Percentiles rank a stretch among this genome's conserved stretches.
Evolutionary conservation across 2,113 vertebrate genomes (phyloP).

Genomic region (Ardeotis arabs): DNA sequence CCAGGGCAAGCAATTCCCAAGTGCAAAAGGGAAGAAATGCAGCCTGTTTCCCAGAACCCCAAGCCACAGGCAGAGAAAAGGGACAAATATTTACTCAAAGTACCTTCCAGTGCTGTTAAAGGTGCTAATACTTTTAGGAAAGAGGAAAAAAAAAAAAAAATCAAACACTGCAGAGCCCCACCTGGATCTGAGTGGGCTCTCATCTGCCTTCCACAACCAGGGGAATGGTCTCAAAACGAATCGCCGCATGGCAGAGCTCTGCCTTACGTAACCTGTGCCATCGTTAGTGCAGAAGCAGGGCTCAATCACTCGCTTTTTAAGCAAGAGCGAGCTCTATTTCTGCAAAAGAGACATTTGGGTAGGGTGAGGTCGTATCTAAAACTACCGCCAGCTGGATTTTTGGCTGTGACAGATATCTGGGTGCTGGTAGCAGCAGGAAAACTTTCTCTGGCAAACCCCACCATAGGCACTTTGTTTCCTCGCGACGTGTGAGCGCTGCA

Average conservation of each 20-base stretch:
- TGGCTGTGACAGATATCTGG: background rate
- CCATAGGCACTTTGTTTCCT: background rate
- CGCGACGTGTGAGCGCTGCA: background rate
- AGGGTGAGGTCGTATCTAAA: accelerated
- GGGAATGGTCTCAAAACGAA: accelerated
- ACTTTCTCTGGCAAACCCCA: background rate
- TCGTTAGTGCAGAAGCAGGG: background rate
- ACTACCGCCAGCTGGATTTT: accelerated
- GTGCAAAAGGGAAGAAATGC: background rate
- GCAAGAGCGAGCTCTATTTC: background rate
- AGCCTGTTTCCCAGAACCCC: background rate
- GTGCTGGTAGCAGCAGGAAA: background rate
- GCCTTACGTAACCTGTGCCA: accelerated
- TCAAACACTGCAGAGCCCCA: background rate
- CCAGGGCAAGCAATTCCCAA: background rate
- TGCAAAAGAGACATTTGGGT: accelerated
- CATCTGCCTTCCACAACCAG: background rate
- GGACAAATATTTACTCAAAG: background rate
- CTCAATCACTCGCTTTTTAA: background rate
- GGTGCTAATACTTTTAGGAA: background rate
- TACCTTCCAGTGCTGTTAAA: background rate
- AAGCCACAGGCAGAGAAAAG: background rate
- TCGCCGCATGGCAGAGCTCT: accelerated
- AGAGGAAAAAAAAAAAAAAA: background rate
- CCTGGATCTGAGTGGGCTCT: background rate